Base-by-base conservation (phyloP, 2,113 vertebrate genomes). In the Coreoperca whiteheadi region DNA sequence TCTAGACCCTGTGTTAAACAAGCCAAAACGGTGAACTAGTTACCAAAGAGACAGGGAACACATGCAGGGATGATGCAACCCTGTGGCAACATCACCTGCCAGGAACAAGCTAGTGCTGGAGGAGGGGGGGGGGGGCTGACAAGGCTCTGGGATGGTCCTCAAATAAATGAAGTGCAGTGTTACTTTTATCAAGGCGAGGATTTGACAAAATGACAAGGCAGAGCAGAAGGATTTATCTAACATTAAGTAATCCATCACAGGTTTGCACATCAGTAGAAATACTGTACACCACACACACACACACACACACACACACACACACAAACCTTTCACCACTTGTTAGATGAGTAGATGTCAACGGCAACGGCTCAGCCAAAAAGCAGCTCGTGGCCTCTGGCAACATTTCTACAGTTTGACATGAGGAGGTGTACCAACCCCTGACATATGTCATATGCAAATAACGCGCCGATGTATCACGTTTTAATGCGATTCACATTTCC, bases 1-100 rank as follows among this genome's bases (percentile, higher is more conserved):
- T 23, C 7, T 12, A 15, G 4, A 25, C 15, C 43, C 32, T 9
- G 34, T 2, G 11, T 39, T 15, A 50, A 8, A 54, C 21, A 5
- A 12, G 28, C 14, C 14, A 21, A 54, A 67, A 43, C 34, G 46
- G n/a, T 66, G 48, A 77, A 61, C 61, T 2, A 28, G 21, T 0
- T 30, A 8, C 1, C 0, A 69, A 1, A 76, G n/a, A 84, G 56
- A 56, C 23, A 64, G 53, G 46, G 48, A 71, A 50, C 39, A 65
- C 66, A 50, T 53, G 60, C 37, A 48, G 23, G 25, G 59, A 72
- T 57, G 91, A 91, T 81, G 93, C 84, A 93, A 94, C 79, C 21
- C 1, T 89, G 84, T 77, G 7, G 88, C 84, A 92, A 91, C 83
- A 87, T 78, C 81, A 85, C 63, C 66, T 83, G 41, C 74, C 20